Conservation (phyloP, 2,888 invertebrate genomes). For the Leucania comma region DNA sequence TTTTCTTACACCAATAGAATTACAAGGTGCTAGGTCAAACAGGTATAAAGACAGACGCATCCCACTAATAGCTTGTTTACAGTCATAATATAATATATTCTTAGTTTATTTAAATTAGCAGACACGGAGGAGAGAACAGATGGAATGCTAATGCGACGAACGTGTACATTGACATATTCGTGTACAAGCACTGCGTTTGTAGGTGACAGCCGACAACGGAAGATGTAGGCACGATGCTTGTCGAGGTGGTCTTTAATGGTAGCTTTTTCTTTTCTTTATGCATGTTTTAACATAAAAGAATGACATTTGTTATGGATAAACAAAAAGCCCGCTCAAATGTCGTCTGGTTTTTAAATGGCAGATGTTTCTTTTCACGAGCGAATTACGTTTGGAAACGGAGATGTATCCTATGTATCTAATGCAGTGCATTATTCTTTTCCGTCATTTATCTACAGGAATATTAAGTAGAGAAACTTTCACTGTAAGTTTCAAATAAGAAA, state of each 20-base stretch:
- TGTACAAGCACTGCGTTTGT: conserved; percentile 28
- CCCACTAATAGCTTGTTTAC: conserved; percentile 53
- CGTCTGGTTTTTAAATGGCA: not conserved
- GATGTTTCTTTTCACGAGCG: not conserved
- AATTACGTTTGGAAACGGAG: not conserved
- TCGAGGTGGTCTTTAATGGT: conserved; percentile 23
- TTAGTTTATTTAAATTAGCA: conserved; percentile 53
- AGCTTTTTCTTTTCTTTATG: not conserved
- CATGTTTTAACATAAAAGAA: not conserved
- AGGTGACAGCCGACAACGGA: conserved; percentile 31
- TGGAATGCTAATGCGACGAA: conserved; percentile 40
- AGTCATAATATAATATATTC: conserved; percentile 50
- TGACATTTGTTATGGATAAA: not conserved
- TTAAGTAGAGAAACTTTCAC: not conserved
- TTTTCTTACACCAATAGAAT: conserved; percentile 44
- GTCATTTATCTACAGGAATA: not conserved
- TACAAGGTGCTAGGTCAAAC: conserved; percentile 40
- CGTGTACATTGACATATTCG: conserved; percentile 23
- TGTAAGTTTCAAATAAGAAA: not conserved
- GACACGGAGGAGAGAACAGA: conserved; percentile 36
- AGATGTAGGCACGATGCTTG: conserved; percentile 25
- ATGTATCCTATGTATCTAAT: not conserved
- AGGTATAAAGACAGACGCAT: conserved; percentile 35
- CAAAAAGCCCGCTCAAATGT: not conserved
- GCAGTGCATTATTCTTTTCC: not conserved